Evolutionary conservation across 2,888 invertebrate genomes (phyloP), one percentile per base, ranked within the genome.

Genomic region (Parasteatoda lunata): DNA sequence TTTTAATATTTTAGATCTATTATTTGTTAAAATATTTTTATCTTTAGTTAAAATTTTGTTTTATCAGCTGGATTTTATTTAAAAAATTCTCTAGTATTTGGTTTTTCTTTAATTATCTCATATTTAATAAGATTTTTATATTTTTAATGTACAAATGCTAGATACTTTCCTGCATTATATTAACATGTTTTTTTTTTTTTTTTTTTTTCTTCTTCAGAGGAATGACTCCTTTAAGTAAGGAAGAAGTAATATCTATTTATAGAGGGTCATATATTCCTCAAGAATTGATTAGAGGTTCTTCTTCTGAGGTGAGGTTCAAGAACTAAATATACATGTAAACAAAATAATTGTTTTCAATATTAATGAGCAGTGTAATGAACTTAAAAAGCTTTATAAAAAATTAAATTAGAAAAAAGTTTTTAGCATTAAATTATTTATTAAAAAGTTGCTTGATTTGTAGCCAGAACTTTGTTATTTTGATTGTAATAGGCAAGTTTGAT

Each of bases 211-310:
- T n/a, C 89, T 89, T 54, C 89, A 92, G 92, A 90, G 98, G 98
- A 3, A 92, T 96, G 15, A 95, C 95, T 70, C 95, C 95, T 45
- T 94, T 98, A 3, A 93, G 95, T 2, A 95, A 96, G 90, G 95
- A 96, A 7, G 97, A 98, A 93, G 97, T 98, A 48, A 93, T 96
- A 8, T 93, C 94, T 90, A 92, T 96, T 64, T 98, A 98, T 92
- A 96, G 91, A 15, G 93, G 93, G 8, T 91, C 91, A 9, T 92
- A 92, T 90, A 91, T 92, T 64, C 90, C 91, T 7, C 90, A 92
- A 47, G 91, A 91, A 84, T 90, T 91, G 77, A 92, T 92, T 91
- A 92, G 91, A 87, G 91, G 91, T 8, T 91, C 91, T 89, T 91
- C 91, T 89, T 91, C 92, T 71, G 90, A 90, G 51, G 92, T 92